phyloP scores from a whole-genome alignment of 2,888 invertebrate genomes.

The Acanthosepion lycidas region DNA sequence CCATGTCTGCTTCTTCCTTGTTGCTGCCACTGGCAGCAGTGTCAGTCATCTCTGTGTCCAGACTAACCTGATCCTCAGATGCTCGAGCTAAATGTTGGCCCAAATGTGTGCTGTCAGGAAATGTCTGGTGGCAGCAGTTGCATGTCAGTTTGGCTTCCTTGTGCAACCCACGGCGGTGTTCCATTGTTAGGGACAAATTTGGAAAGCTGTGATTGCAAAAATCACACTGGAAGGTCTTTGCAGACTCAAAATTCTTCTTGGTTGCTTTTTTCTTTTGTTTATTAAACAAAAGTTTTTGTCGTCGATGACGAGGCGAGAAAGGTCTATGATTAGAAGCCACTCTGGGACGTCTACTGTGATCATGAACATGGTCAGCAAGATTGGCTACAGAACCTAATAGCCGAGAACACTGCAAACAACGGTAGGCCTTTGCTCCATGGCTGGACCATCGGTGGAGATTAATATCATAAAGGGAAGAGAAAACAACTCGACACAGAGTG shows the following conservation, averaged over 20 bases:
- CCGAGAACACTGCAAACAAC: slow-evolving; percentile 33
- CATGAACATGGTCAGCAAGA: background rate
- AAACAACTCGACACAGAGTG: background rate
- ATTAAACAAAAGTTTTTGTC: background rate
- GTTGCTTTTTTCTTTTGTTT: background rate
- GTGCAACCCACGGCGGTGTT: background rate
- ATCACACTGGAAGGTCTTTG: background rate
- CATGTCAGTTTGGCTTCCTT: background rate
- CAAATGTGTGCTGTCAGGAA: background rate
- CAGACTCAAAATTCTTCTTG: background rate
- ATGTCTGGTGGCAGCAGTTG: slow-evolving; percentile 6
- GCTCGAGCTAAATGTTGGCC: background rate
- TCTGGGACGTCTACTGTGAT: background rate
- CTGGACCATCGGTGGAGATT: slow-evolving; percentile 38
- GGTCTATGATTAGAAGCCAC: background rate
- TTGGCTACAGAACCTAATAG: background rate
- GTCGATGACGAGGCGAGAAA: background rate
- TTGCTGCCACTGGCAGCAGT: background rate
- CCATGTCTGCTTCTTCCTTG: background rate
- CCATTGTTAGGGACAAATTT: background rate
- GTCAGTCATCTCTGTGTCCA: background rate
- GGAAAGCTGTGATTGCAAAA: background rate
- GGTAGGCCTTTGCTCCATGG: slow-evolving; percentile 25
- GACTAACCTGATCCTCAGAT: background rate
- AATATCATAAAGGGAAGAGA: background rate